Percentiles rank a stretch among this genome's conserved stretches.
These are phyloP conservation scores for Nemoura dubitans DNA, from an alignment of 2,888 invertebrate species.

Conservation along the genomic window DNA sequence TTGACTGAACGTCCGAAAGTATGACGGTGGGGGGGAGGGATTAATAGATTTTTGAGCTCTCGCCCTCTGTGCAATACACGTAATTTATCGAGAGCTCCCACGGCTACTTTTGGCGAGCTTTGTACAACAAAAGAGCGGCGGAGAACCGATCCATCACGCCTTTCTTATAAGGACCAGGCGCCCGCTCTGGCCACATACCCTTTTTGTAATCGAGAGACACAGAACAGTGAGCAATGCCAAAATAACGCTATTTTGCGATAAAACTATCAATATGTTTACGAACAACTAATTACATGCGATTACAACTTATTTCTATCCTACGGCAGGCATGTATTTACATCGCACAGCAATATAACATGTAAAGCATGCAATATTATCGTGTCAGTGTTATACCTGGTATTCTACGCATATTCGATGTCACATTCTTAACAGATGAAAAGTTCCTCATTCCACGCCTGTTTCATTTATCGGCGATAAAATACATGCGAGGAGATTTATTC, in stretches of 20 bases:
- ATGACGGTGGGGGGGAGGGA: neutral
- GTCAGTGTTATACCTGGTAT: too few relatives aligned
- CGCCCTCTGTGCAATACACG: neutral
- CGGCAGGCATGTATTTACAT: too few relatives aligned
- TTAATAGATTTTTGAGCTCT: conserved; percentile 4
- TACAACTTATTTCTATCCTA: too few relatives aligned
- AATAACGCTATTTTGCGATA: too few relatives aligned
- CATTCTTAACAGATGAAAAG: neutral
- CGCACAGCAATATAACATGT: too few relatives aligned
- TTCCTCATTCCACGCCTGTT: neutral
- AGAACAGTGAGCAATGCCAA: neutral
- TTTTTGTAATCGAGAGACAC: neutral
- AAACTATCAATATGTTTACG: too few relatives aligned
- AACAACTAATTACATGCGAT: too few relatives aligned
- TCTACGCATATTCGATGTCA: neutral
- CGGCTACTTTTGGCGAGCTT: neutral
- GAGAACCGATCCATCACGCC: neutral
- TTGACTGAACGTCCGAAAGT: neutral
- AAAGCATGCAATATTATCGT: too few relatives aligned
- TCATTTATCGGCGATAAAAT: neutral
- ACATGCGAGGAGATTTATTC: neutral
- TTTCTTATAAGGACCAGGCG: neutral
- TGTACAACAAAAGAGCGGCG: neutral
- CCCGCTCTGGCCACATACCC: neutral
- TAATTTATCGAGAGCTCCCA: neutral